Evolutionary conservation across 2,797 vertebrate species (phyloP).

Genomic region (Brachyalestes nurse): DNA sequence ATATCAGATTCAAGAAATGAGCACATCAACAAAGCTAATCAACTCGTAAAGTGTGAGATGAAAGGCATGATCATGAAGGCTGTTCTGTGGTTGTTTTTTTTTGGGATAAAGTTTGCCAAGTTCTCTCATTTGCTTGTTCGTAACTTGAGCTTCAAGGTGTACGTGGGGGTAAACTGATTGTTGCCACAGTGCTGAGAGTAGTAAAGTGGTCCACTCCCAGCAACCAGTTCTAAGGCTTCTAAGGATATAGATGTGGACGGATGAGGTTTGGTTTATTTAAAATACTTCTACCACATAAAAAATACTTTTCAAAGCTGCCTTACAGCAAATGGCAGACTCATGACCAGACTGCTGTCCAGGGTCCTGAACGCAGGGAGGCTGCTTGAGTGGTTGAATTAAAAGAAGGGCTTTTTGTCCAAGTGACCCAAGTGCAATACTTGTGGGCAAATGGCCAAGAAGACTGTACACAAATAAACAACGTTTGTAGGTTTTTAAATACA

Average conservation of each 20-base stretch:
- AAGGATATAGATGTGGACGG: neutral
- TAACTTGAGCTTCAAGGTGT: neutral
- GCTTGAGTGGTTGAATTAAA: neutral
- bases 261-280: constrained; percentile 9
- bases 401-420: too few species aligned
- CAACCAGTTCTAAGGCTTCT: neutral
- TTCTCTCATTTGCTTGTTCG: neutral
- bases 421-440: too few species aligned
- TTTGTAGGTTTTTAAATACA: too few species aligned
- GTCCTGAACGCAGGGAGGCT: constrained; percentile 28
- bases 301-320: neutral
- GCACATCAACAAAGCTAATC: constrained; percentile 55
- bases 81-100: constrained; percentile 21
- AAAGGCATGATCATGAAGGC: constrained; percentile 39
- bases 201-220: neutral
- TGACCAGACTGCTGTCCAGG: constrained; percentile 22
- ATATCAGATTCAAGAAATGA: constrained; percentile 50
- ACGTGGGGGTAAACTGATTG: neutral
- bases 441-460: too few species aligned
- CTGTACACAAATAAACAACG: too few species aligned
- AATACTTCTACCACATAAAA: too few species aligned
- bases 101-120: constrained; percentile 15
- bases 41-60: constrained; percentile 47
- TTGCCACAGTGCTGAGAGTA: neutral
- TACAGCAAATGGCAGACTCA: neutral